Percentiles rank a stretch among this genome's conserved stretches.
These are phyloP conservation scores for Agrochola circellaris DNA, from an alignment of 2,888 invertebrate species.

Conservation along the genomic window DNA sequence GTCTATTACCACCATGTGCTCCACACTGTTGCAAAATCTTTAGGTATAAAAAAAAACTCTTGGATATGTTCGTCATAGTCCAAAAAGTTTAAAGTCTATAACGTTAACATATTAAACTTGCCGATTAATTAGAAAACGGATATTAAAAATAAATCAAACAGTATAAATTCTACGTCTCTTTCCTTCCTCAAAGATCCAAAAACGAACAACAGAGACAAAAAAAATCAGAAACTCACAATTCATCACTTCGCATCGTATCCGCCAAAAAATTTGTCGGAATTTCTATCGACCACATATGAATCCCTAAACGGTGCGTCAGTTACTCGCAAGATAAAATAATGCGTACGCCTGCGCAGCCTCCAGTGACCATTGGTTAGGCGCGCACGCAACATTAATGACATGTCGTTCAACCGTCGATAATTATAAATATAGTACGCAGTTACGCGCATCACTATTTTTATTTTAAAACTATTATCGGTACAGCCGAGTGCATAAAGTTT, in stretches of 20 bases:
- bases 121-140: slow-evolving; percentile 18
- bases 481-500: slow-evolving; percentile 27
- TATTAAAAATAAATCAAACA: slow-evolving; percentile 5
- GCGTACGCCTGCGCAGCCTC: slow-evolving; percentile 74
- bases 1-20: not conserved
- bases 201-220: slow-evolving; percentile 11
- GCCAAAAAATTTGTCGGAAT: slow-evolving; percentile 43
- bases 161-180: not conserved
- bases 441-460: slow-evolving; percentile 69
- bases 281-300: slow-evolving; percentile 65
- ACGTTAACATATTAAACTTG: not conserved
- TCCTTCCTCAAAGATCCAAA: not conserved
- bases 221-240: not conserved
- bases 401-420: slow-evolving; percentile 69
- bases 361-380: slow-evolving; percentile 71
- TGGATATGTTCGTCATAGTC: slow-evolving; percentile 2
- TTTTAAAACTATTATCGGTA: slow-evolving; percentile 32
- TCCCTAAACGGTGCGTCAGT: slow-evolving; percentile 67
- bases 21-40: fast-evolving
- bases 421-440: slow-evolving; percentile 61
- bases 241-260: slow-evolving; percentile 19
- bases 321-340: slow-evolving; percentile 75
- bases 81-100: slow-evolving; percentile 4
- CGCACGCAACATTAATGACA: slow-evolving; percentile 72
- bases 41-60: not conserved